Percentiles rank a stretch among this genome's conserved stretches.
phyloP scores from a whole-genome alignment of 2,888 invertebrate species.

The Drosophila greeni region DNA sequence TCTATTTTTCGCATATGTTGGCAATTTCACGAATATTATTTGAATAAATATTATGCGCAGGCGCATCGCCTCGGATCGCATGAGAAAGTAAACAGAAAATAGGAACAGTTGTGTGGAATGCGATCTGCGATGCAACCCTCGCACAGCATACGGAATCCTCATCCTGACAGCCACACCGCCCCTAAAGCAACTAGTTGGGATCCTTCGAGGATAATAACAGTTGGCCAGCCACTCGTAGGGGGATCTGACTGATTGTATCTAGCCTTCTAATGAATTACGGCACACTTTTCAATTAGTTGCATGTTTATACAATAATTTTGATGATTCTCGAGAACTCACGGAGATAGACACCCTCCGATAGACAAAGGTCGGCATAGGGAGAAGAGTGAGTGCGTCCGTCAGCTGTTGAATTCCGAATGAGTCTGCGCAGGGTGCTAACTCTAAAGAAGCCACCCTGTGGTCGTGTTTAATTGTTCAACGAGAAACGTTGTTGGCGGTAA shows the following conservation, averaged over 20 bases:
- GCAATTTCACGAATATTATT: slow-evolving; percentile 29
- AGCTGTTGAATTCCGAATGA: slow-evolving; percentile 48
- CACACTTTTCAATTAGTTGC: slow-evolving; percentile 61
- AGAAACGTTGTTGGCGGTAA: slow-evolving; percentile 6
- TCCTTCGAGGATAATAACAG: slow-evolving; percentile 42
- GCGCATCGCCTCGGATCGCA: slow-evolving; percentile 2
- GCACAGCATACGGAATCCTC: slow-evolving; percentile 6
- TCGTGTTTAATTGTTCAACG: slow-evolving; percentile 20
- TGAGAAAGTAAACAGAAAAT: background rate
- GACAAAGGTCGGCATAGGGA: slow-evolving; percentile 1
- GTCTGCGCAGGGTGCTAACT: slow-evolving; percentile 41
- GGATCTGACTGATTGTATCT: slow-evolving; percentile 45
- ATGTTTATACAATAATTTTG: slow-evolving; percentile 48
- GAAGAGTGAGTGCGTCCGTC: slow-evolving; percentile 37
- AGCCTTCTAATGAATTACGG: slow-evolving; percentile 51
- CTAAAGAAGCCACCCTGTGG: slow-evolving; percentile 48
- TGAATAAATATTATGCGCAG: slow-evolving; percentile 28
- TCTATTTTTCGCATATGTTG: slow-evolving; percentile 51
- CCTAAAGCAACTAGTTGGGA: slow-evolving; percentile 27
- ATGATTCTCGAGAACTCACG: slow-evolving; percentile 32
- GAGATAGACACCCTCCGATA: slow-evolving; percentile 44
- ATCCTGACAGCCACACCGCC: slow-evolving; percentile 32
- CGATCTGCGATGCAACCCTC: slow-evolving; percentile 35
- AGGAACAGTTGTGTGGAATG: slow-evolving; percentile 52
- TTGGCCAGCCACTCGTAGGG: slow-evolving; percentile 35